phyloP scores from a whole-genome alignment of 1,140 invertebrate genomes.

The Drosophila ficusphila region DNA sequence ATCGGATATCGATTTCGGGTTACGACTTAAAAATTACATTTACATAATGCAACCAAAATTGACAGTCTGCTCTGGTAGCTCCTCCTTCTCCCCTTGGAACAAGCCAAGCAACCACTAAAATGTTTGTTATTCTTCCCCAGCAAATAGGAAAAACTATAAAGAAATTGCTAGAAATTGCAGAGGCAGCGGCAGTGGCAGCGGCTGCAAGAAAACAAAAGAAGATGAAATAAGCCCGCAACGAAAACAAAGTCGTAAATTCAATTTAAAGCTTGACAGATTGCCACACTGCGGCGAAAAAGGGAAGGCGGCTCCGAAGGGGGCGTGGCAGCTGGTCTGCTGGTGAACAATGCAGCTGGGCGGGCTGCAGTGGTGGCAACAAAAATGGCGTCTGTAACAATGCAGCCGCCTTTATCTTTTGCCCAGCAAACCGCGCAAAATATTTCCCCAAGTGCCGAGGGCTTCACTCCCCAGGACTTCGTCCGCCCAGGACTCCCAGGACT shows the following conservation, averaged over 20 bases:
- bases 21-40: conserved; percentile 65
- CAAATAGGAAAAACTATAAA: conserved; percentile 64
- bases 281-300: conserved; percentile 53
- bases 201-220: conserved; percentile 39
- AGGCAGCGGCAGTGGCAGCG: conserved; percentile 2
- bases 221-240: conserved; percentile 77
- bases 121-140: conserved; percentile 56
- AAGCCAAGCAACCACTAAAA: conserved; percentile 16
- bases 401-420: conserved; percentile 43
- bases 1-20: conserved; percentile 7
- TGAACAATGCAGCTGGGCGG: conserved; percentile 32
- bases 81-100: too few species aligned
- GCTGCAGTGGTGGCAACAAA: conserved; percentile 20
- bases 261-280: conserved; percentile 83
- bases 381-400: conserved; percentile 62
- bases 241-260: conserved; percentile 83
- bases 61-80: conserved; percentile 28
- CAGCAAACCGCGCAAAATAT: conserved; percentile 57
- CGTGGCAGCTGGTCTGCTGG: conserved; percentile 15
- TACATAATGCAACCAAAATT: conserved; percentile 76
- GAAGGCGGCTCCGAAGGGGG: conserved; percentile 3
- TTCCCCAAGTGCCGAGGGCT: conserved; percentile 13
- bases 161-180: conserved; percentile 44
- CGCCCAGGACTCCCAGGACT: not conserved
- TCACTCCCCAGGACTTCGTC: not conserved